Evolutionary conservation across 2,888 invertebrate genomes (phyloP), one percentile per base, ranked within the genome.

Genomic region (Antheraea yamamai): DNA sequence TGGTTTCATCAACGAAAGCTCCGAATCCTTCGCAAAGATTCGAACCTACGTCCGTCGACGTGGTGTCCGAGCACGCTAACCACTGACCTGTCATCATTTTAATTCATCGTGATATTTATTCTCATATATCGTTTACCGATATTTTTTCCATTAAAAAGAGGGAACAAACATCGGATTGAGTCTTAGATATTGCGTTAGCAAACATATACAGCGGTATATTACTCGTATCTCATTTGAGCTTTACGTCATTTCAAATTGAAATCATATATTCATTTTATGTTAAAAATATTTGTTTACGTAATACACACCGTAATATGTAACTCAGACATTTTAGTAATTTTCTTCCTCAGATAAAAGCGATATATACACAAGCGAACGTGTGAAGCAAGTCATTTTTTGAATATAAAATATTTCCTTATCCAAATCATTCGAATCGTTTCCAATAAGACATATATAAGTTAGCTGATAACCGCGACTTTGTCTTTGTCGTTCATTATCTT

Each of bases 101-200:
- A 7, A 47, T 47, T 30, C 16, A 16, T 26, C 26, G 12, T 20
- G 16, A 6, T 30, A 66, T 16, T 7, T 30, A 66, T 66, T 30
- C 30, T 66, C 64, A 30, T 66, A 6, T 66, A 64, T 26, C 64
- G 64, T 26, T 64, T 26, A 30, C 30, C 26, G 18, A 66, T 66
- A 66, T 18, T 30, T 66, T 55, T 66, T 66, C 61, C 64, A 66
- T 66, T 66, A 66, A 66, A 30, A 66, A 10, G 61, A 66, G 30
- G 26, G 16, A 66, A 66, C 16, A 66, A 66, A 66, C 61, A 61
- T 66, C 30, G 14, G 16, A 14, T 30, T 1, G 23, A 14, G 16
- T 66, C 6, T 30, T 26, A 66, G 26, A 30, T 30, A 66, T 66
- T 30, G 64, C 30, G 26, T 30, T 26, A 64, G 26, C 18, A 64